Evolutionary conservation across 2,113 vertebrate species (phyloP).

Genomic region (Romanogobio albipinnatus): DNA sequence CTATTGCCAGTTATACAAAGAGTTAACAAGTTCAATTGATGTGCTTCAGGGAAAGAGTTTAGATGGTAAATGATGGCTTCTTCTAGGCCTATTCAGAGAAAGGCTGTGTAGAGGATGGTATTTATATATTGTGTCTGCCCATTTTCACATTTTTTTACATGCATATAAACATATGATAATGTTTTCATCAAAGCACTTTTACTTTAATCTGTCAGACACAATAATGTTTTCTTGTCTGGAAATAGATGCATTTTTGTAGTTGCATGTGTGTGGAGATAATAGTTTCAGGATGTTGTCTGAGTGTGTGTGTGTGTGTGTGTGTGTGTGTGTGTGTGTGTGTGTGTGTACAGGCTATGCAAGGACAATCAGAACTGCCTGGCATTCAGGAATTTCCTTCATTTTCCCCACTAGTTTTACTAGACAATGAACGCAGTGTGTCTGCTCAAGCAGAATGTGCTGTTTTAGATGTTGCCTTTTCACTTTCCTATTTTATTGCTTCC

Average conservation of each 20-base stretch:
- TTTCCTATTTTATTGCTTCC: neutral
- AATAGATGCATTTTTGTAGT: neutral
- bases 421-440: neutral
- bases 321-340: neutral
- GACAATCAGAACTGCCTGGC: neutral
- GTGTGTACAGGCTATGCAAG: neutral
- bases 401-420: neutral
- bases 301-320: neutral
- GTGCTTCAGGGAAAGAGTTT: slow-evolving; percentile 2
- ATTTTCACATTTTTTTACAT: neutral
- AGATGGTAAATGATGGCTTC: neutral
- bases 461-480: neutral
- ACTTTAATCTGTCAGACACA: neutral
- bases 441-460: neutral
- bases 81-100: neutral
- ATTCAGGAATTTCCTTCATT: neutral
- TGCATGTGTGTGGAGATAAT: neutral
- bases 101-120: neutral
- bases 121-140: neutral
- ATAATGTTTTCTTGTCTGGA: neutral
- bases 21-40: slow-evolving; percentile 10
- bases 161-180: neutral
- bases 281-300: neutral
- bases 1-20: neutral
- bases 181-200: neutral